Base-by-base conservation (phyloP, 2,113 vertebrate species). In the Pogonocichla stellata region DNA sequence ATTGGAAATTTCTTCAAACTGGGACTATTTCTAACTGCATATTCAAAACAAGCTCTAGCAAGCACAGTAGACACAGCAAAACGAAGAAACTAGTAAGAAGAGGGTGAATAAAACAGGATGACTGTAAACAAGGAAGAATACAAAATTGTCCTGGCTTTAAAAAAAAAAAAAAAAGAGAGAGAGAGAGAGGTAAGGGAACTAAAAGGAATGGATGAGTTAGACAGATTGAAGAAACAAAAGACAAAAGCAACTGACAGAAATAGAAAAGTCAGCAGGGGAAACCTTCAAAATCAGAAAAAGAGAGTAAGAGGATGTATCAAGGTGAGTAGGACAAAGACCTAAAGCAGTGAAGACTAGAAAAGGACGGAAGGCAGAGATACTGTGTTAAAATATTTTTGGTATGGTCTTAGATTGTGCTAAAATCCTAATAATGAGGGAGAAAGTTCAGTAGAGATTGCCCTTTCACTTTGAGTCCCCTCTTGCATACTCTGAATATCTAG, bases 51-150 rank as follows among this genome's bases (percentile, higher is more conserved):
- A 72, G 8, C 51, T 88, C 38, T 34, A 78, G 34, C 56, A 92
- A 83, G 29, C 47, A 54, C 12, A 58, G 25, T 6, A 60, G 40
- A 80, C 81, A 62, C 8, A 86, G 64, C 3, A 86, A 86, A 93
- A 90, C 57, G 8, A 90, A 48, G 60, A 74, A 86, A 86, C 12
- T 57, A 88, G n/a, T 20, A 69, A 80, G 47, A 62, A 82, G 10
- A 69, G 6, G 1, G 7, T 58, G 33, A 38, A 66, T 83, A 88
- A 69, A 70, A 0, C 5, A 40, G 11, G 20, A 67, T 50, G 34
- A 36, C 24, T 77, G 25, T 40, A 80, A 83, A 77, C 23, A 90
- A 75, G 43, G 31, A 71, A 60, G 40, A 80, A 66, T 34, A 13
- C 24, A 78, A 86, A 58, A 23, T 16, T 58, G 24, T 38, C 29